Percentiles rank a stretch among this genome's conserved stretches.
These are phyloP conservation scores for Apogon hyalosoma DNA, from an alignment of 2,797 vertebrate species.

Conservation along the genomic window DNA sequence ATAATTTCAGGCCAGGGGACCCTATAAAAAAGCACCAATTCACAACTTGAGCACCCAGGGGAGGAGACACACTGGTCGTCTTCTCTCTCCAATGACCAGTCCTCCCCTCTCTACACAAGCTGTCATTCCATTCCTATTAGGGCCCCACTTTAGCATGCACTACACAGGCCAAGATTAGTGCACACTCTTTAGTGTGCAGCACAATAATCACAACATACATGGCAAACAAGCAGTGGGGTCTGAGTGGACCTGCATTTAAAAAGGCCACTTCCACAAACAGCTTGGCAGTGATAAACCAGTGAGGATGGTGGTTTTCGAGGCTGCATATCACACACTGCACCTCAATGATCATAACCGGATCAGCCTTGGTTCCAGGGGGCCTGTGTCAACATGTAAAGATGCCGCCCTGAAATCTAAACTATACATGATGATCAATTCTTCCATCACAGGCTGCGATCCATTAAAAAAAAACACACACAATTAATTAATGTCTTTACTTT, in stretches of 20 bases:
- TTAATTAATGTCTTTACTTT: slow-evolving; percentile 49
- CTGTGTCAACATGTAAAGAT: slow-evolving; percentile 33
- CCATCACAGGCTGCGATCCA: slow-evolving; percentile 59
- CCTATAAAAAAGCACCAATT: slow-evolving; percentile 66
- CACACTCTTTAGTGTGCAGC: slow-evolving; percentile 40
- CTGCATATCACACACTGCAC: slow-evolving; percentile 56
- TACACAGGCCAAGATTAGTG: slow-evolving; percentile 36
- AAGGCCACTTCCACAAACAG: slow-evolving; percentile 52
- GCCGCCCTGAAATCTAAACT: slow-evolving; percentile 39
- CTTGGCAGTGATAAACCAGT: slow-evolving; percentile 74
- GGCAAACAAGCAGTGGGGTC: slow-evolving; percentile 41
- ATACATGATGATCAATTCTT: slow-evolving; percentile 41
- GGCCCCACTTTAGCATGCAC: slow-evolving; percentile 49
- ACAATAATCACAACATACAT: slow-evolving; percentile 58
- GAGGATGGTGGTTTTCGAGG: slow-evolving; percentile 52
- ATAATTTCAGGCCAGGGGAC: slow-evolving; percentile 20
- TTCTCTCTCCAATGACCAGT: slow-evolving; percentile 38
- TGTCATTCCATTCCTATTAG: slow-evolving; percentile 52
- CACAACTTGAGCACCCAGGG: slow-evolving; percentile 67
- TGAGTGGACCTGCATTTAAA: slow-evolving; percentile 49
- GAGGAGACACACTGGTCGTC: slow-evolving; percentile 48
- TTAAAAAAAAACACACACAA: slow-evolving; percentile 44
- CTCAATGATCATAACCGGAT: slow-evolving; percentile 40
- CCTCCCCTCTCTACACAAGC: slow-evolving; percentile 51
- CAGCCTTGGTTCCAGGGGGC: slow-evolving; percentile 42